Conservation (phyloP, 2,888 invertebrate genomes). For the Eupithecia insigniata region DNA sequence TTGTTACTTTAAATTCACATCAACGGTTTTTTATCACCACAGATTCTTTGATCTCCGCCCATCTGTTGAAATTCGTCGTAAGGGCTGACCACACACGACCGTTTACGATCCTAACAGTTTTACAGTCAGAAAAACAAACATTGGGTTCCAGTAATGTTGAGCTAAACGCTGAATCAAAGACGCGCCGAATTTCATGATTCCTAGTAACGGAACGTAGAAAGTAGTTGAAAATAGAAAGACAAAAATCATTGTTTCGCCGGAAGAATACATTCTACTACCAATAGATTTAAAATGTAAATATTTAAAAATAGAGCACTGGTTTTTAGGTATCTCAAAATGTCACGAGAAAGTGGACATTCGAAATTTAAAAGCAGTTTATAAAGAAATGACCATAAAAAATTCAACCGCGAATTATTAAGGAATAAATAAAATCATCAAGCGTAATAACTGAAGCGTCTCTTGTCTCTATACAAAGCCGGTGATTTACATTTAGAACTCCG, state of each 20-base stretch:
- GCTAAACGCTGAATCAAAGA: conserved; percentile 76
- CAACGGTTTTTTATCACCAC: conserved; percentile 77
- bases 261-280: neutral
- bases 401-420: conserved; percentile 11
- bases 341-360: neutral
- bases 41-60: conserved; percentile 78
- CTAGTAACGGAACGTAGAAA: conserved; percentile 58
- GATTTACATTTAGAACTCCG: conserved; percentile 77
- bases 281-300: neutral
- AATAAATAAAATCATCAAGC: conserved; percentile 30
- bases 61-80: conserved; percentile 83
- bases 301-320: conserved; percentile 15
- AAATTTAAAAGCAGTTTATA: neutral
- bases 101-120: conserved; percentile 82
- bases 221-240: conserved; percentile 52
- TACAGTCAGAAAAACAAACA: conserved; percentile 82
- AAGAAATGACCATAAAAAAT: neutral
- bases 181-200: conserved; percentile 72
- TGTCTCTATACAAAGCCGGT: conserved; percentile 68
- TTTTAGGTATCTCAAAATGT: conserved; percentile 3
- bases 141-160: conserved; percentile 74
- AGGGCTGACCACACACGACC: conserved; percentile 83
- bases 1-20: conserved; percentile 79
- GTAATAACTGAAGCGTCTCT: conserved; percentile 55
- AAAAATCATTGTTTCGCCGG: conserved; percentile 42